Base-by-base conservation (phyloP, 2,888 invertebrate genomes). In the Oscheius myriophilus region DNA sequence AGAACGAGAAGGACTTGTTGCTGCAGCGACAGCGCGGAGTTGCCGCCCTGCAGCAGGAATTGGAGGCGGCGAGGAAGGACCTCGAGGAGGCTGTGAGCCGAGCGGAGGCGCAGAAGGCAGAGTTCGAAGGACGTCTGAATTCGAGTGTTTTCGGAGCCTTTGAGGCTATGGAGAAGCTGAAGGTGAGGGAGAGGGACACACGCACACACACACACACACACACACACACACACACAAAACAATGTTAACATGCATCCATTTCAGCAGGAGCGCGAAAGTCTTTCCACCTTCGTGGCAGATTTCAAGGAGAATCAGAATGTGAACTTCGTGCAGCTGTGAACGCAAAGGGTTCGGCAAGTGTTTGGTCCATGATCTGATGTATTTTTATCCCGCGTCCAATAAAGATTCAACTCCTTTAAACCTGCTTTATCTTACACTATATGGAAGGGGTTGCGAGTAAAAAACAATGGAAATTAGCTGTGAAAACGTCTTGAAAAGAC, bases 1-100 rank as follows among this genome's bases (percentile, higher is more conserved):
- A 61, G 33, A 46, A 49, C 12, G 61, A 61, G 26, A 61, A 61
- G 39, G 61, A 61, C 2, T 2, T 39, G 14, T 21, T 61, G 26
- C 21, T 25, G 25, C 46, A 46, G 49, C 25, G 49, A 14, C n/a
- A 26, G 12, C 46, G 21, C 25, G 61, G 61, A 25, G 45, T 61
- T 1, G 16, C 11, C 18, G 49, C 25, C 6, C 61, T 61, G 11
- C 61, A 61, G 33, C 1, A 46, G 46, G 61, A 61, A 16, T 12
- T 61, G 16, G 25, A 46, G n/a, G n/a, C 46, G 12, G 49, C 33
- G 11, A 26, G 26, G 18, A 18, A 16, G 4, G 46, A 49, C 9
- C 18, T 61, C 26, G 49, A 49, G 25, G 41, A 49, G 14, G 39
- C 61, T 14, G 18, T 61, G 16, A n/a, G 14, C 16, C 26, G 49